Base-by-base conservation (phyloP, 2,888 invertebrate species). In the Ariolimax columbianus region DNA sequence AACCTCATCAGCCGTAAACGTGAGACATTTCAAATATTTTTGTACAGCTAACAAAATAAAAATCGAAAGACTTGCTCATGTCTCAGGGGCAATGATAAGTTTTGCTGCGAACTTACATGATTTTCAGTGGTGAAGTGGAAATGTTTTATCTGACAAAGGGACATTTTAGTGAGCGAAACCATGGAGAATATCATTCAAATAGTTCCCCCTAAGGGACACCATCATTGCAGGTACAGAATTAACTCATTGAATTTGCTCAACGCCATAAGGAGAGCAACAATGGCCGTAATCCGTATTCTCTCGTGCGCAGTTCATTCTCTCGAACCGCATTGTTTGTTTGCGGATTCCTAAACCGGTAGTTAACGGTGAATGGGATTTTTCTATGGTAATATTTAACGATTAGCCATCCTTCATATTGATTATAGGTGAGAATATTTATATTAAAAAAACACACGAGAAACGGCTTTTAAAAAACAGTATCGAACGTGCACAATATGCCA, bases 321-420 rank as follows among this genome's bases (percentile, higher is more conserved):
- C 36, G n/a, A 59, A 14, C 38, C 38, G 9, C 33, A 55, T 51
- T 59, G 38, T 79, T 79, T 59, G 40, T 30, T 36, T 30, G 63
- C 30, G 43, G 40, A 66, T 79, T 79, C 78, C 40, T 30, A 66
- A 43, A 63, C 40, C 14, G 40, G 78, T 66, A 79, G 78, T 66
- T 66, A 59, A 43, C 30, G 30, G 43, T 79, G 40, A 79, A 26
- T 38, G 43, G 30, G 77, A 77, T 14, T 79, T 40, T 2, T 40
- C 9, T 63, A 30, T 17, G 43, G 66, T 79, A 40, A 66, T 66
- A 79, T 40, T 79, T 26, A 77, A 77, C 59, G 78, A 79, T 79
- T 66, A 59, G 38, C 33, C 30, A 23, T 17, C 14, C 63, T 43
- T 72, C n/a, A 47, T 75, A 47, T 47, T 30, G 47, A 75, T 51